Base-by-base conservation (phyloP, 2,888 invertebrate genomes). In the Netelia inedita region DNA sequence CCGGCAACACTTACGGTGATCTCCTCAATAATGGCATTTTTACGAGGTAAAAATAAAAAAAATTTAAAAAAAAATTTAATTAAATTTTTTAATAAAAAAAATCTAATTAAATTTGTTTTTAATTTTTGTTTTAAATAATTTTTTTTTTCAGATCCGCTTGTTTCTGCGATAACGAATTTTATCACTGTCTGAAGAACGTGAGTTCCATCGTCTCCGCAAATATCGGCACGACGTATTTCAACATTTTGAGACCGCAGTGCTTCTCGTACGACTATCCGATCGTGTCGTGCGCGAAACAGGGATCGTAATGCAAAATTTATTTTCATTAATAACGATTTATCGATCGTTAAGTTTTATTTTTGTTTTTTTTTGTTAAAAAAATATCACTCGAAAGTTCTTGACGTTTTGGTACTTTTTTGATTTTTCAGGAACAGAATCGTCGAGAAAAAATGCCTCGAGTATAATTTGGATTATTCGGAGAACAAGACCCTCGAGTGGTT, bases 221-320 rank as follows among this genome's bases (percentile, higher is more conserved):
- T 91, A 95, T 96, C 63, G 96, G 96, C 0, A 94, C 95, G 41
- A 96, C 96, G 0, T 97, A 96, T 94, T 97, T 97, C 94, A 96
- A 96, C 89, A 94, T 97, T 85, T 94, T 97, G 57, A 95, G 96
- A 0, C 96, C 96, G 0, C 96, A 96, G 91, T 97, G 97, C 93
- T 97, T 97, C 74, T 93, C 94, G 94, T 94, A 86, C 86, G 83
- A 88, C 19, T 88, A 90, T 86, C 90, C 91, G 10, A 80, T 86
- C 3, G 57, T 75, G 2, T 76, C 72, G 8, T 92, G 92, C 74
- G 71, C 76, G 6, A 74, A 81, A 79, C 86, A 88, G 41, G 83
- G 80, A 75, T 68, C 74, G 91, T 92, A 88, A 88, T n/a, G 28
- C 35, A 35, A 16, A 16, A 59, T 1, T 55, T 19, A 41, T 43